Evolutionary conservation across 1,140 invertebrate species (phyloP), one percentile per base, ranked within the genome.

Genomic region (Onthophagus taurus): DNA sequence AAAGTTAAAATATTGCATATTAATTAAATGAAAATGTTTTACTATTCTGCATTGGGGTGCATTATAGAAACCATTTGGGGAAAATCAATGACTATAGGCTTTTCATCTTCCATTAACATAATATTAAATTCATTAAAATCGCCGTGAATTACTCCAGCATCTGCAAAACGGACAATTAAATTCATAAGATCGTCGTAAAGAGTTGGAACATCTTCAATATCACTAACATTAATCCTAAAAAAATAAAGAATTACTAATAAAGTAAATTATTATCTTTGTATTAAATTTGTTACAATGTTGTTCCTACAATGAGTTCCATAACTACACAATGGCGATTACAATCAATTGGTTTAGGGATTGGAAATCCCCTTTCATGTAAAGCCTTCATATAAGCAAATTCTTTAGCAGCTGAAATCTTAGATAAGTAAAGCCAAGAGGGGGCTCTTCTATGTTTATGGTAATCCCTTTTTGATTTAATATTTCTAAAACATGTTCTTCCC

Each of bases 91-190:
- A 99, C 70, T 31, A 94, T 72, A 0, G 95, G 81, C 44, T 82
- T 79, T 20, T 81, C 83, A 0, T 85, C 78, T 55, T 89, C 77
- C 18, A 78, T 78, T 1, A 97, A 68, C 78, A 97, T 91, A 33
- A 97, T 80, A 64, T 97, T 99, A 63, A 99, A 99, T 71, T 99
- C 97, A 66, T 99, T 99, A 56, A 97, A 98, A 72, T 99, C 96
- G 2, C 94, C 89, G 67, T 99, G 96, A 58, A 99, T 98, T 1
- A 99, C 86, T 1, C 97, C 96, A 63, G 85, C 81, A 67, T 92
- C 88, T 16, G 83, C 96, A 21, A 99, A 71, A 46, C 78, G 76
- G 0, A 97, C 80, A 44, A 99, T 89, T 3, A 99, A 70, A 56
- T 89, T 78, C 95, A 99, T 99, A 45, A 97, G 73, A 54, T 95